A percentile compares a stretch with the other conserved stretches of the same genome.
Evolutionary conservation across 2,113 vertebrate species (phyloP).

Genomic region (Cyanoramphus novaezelandiae): DNA sequence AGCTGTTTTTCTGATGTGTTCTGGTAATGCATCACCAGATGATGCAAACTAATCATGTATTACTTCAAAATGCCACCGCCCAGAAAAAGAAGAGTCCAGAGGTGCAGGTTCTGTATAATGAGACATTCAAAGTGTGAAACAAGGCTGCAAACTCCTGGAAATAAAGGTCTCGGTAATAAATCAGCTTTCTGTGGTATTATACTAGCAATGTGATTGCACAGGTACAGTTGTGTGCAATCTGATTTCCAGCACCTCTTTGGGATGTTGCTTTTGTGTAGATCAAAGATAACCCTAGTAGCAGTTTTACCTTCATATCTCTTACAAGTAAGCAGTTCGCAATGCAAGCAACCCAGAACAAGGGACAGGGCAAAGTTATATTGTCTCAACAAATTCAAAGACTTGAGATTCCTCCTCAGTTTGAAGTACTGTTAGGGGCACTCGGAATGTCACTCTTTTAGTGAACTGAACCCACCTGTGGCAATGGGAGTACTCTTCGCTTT

Average conservation of each 20-base stretch:
- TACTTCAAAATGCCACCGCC: slow-evolving; percentile 9
- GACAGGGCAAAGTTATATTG: background rate
- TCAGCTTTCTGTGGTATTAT: background rate
- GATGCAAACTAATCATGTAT: slow-evolving; percentile 23
- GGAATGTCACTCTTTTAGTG: background rate
- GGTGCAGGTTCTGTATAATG: background rate
- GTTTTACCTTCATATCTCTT: slow-evolving; percentile 23
- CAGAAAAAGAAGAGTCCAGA: slow-evolving; percentile 46
- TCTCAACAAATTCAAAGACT: background rate
- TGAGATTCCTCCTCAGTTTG: background rate
- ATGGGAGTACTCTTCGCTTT: background rate
- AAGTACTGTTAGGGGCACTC: background rate
- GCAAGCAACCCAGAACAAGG: background rate
- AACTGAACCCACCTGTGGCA: background rate
- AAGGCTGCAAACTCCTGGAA: background rate
- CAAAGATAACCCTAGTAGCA: slow-evolving; percentile 15
- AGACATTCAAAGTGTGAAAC: background rate
- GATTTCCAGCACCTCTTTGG: background rate
- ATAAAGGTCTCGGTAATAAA: slow-evolving; percentile 18
- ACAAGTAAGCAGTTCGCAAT: background rate
- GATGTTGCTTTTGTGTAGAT: slow-evolving; percentile 14
- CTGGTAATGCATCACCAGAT: slow-evolving; percentile 36
- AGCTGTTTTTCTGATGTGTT: slow-evolving; percentile 58
- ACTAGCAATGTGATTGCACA: background rate
- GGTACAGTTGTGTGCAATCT: background rate